A percentile compares a stretch with the other conserved stretches of the same genome.
These are phyloP conservation scores for Plecturocebus donacophilus DNA, from an alignment of 2,113 vertebrate genomes.

Conservation along the genomic window DNA sequence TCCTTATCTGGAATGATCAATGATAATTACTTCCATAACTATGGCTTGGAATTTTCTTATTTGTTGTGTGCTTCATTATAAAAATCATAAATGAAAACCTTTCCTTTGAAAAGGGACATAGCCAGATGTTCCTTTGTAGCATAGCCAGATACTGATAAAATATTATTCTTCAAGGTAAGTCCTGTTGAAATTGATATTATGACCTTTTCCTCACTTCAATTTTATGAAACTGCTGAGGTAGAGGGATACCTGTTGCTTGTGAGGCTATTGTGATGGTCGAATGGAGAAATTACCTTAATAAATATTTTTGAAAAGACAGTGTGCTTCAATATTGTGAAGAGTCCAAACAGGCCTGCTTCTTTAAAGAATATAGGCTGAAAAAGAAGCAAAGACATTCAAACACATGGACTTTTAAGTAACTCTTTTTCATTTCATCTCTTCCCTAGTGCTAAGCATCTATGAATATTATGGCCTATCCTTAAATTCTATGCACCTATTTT, in stretches of 20 bases:
- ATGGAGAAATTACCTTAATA: slow-evolving; percentile 14
- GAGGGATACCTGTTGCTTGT: background rate
- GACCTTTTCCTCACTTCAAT: slow-evolving; percentile 13
- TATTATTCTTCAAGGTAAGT: background rate
- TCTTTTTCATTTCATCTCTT: background rate
- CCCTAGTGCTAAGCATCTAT: background rate
- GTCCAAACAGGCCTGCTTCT: background rate
- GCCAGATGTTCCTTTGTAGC: too few relatives aligned
- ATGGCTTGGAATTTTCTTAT: background rate
- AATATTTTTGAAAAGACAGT: background rate
- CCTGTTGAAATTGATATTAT: background rate
- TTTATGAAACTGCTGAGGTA: background rate
- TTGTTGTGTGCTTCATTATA: background rate
- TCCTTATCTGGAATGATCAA: background rate
- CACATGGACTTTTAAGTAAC: background rate
- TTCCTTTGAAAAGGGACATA: background rate
- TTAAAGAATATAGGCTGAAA: background rate
- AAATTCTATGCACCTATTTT: background rate
- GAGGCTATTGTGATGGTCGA: background rate
- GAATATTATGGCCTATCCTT: background rate
- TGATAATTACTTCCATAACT: slow-evolving; percentile 30
- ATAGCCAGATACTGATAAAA: background rate
- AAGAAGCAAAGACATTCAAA: background rate
- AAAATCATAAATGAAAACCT: background rate
- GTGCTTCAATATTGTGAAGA: background rate